Base-by-base conservation (phyloP, 2,888 invertebrate species). In the Ischnus inquisitorius region DNA sequence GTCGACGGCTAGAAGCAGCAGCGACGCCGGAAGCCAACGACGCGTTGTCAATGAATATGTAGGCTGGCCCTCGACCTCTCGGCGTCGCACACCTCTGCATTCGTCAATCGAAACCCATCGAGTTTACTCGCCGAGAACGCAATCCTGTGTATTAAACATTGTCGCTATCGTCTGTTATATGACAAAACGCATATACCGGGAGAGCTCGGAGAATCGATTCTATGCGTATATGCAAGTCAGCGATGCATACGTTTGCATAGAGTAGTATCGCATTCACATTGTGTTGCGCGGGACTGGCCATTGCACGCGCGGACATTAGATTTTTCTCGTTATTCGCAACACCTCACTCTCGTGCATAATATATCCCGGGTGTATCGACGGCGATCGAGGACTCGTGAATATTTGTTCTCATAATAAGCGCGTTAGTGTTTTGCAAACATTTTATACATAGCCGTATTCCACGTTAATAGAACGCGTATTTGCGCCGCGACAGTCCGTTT, bases 41-140 rank as follows among this genome's bases (percentile, higher is more conserved):
- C 88, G 87, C 86, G 88, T 85, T 90, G 83, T 89, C 89, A 88
- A 90, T 91, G 91, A 91, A 91, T 91, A 91, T 91, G 89, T 89
- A 91, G 88, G 89, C 85, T 90, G 90, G 88, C 90, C 90, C 90
- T 88, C 89, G 90, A 90, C 91, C 91, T 89, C 89, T 79, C 85
- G 86, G 79, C 75, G 80, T 81, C 86, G 71, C 79, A 57, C 71
- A 82, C 80, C 77, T 82, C 65, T 67, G 71, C 74, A 68, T 62
- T 72, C 68, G 62, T 74, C 48, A 43, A 41, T 46, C 54, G 72
- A 25, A n/a, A 69, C 46, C 43, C 60, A 60, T 65, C 69, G 34
- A 51, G 46, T 3, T 41, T 72, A 57, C 19, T 28, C 60, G 60
- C n/a, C 10, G 25, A n/a, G 8, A 14, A 43, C 8, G 10, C 25